Evolutionary conservation across 2,888 invertebrate species (phyloP).

Genomic region (Aphelenchoides bicaudatus): DNA sequence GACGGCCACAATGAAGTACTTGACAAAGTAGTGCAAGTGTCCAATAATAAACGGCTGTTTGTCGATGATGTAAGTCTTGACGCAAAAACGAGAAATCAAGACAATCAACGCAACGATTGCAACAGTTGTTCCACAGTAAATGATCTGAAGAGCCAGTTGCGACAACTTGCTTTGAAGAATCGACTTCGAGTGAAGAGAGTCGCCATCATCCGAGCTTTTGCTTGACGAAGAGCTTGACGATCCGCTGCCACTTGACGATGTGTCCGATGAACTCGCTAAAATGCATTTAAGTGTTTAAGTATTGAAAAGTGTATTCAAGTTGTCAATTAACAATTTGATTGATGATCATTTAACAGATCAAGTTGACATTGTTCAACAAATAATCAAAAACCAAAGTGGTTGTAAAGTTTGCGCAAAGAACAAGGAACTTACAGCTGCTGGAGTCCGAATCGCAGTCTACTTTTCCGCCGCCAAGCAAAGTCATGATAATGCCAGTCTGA

Average conservation of each 20-base stretch:
- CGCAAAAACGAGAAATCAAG: slow-evolving; percentile 56
- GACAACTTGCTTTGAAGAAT: slow-evolving; percentile 57
- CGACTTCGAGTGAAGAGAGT: slow-evolving; percentile 52
- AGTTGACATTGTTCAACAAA: not conserved
- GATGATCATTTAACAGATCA: not conserved
- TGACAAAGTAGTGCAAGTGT: slow-evolving; percentile 76
- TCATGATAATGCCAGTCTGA: slow-evolving; percentile 72
- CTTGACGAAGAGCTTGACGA: slow-evolving; percentile 30
- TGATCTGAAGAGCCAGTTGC: slow-evolving; percentile 56
- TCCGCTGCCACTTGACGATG: slow-evolving; percentile 33
- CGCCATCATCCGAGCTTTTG: slow-evolving; percentile 36
- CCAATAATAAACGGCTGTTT: slow-evolving; percentile 46
- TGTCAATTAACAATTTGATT: not conserved
- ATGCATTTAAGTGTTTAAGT: not conserved
- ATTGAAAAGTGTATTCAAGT: not conserved
- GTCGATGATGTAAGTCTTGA: slow-evolving; percentile 47
- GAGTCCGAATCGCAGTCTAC: slow-evolving; percentile 18
- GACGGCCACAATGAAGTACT: slow-evolving; percentile 95
- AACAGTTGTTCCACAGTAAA: slow-evolving; percentile 58
- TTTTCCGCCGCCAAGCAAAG: slow-evolving; percentile 27
- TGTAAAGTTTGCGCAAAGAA: too few relatives aligned
- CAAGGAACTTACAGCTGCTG: slow-evolving; percentile 26
- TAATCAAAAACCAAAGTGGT: too few relatives aligned
- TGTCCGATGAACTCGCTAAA: slow-evolving; percentile 40
- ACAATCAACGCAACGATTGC: slow-evolving; percentile 58